Conservation (phyloP, 2,888 invertebrate species). For the Eustalomyia histrio region DNA sequence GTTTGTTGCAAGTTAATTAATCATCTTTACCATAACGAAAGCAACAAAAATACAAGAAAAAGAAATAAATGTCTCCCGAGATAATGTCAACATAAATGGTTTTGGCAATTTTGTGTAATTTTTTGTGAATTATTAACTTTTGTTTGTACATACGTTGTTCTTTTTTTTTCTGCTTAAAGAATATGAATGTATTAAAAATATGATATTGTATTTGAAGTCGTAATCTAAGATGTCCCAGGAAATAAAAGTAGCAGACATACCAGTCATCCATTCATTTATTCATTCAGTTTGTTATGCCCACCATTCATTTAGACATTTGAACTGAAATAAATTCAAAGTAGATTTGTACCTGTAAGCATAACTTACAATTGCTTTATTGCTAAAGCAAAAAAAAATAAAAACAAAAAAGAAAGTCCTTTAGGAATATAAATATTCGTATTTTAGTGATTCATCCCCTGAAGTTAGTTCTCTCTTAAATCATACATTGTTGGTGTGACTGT, state of each 20-base stretch:
- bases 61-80: conserved; percentile 74
- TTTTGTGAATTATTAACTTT: conserved; percentile 74
- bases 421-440: conserved; percentile 46
- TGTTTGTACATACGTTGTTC: conserved; percentile 46
- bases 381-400: conserved; percentile 6
- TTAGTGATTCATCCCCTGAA: conserved; percentile 49
- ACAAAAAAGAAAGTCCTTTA: conserved; percentile 34
- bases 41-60: conserved; percentile 3
- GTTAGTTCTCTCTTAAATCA: conserved; percentile 54
- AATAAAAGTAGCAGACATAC: conserved; percentile 53
- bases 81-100: conserved; percentile 80
- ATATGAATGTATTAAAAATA: conserved; percentile 48
- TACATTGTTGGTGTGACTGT: conserved; percentile 44
- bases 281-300: neutral
- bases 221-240: conserved; percentile 67
- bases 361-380: conserved; percentile 58
- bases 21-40: conserved; percentile 60
- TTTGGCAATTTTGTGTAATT: conserved; percentile 78
- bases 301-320: conserved; percentile 23
- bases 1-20: conserved; percentile 68
- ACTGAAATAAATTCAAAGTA: conserved; percentile 20
- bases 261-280: conserved; percentile 1
- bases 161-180: conserved; percentile 4
- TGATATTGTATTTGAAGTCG: conserved; percentile 41
- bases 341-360: conserved; percentile 57